Conservation (phyloP, 2,797 vertebrate species). For the Chrosomus eos region DNA sequence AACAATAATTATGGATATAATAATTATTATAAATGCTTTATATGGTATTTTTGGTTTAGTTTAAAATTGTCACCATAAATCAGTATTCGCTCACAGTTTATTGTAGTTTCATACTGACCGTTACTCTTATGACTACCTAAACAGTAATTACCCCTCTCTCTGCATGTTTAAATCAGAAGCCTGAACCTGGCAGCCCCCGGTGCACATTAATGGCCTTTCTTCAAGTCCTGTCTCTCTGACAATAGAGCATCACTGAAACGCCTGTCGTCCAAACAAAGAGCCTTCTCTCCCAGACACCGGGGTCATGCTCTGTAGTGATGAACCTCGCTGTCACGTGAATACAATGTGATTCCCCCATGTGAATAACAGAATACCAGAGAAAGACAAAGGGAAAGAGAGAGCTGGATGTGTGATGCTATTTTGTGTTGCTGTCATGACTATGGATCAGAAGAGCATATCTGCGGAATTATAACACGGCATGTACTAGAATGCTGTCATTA, state of each 20-base stretch:
- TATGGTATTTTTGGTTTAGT: not conserved
- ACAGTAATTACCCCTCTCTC: slow-evolving; percentile 41
- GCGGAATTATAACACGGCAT: slow-evolving; percentile 20
- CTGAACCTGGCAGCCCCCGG: slow-evolving; percentile 38
- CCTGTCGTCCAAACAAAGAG: slow-evolving; percentile 52
- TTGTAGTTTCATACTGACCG: not conserved
- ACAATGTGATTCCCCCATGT: slow-evolving; percentile 53
- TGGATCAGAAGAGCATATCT: slow-evolving; percentile 55
- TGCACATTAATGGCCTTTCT: slow-evolving; percentile 53
- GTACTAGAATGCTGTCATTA: slow-evolving; percentile 1
- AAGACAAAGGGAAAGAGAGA: slow-evolving; percentile 36
- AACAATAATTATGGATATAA: not conserved
- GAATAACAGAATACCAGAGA: slow-evolving; percentile 42
- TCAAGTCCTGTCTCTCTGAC: slow-evolving; percentile 51
- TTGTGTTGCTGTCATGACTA: slow-evolving; percentile 46
- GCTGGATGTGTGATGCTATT: slow-evolving; percentile 44
- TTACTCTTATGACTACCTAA: slow-evolving; percentile 25
- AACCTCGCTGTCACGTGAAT: slow-evolving; percentile 50
- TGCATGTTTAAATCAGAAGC: slow-evolving; percentile 43
- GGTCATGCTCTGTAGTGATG: slow-evolving; percentile 51
- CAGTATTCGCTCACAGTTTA: not conserved
- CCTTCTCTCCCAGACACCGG: slow-evolving; percentile 43
- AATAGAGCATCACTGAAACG: slow-evolving; percentile 49
- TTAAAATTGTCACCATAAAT: not conserved
- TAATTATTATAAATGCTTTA: not conserved